Conservation (phyloP, 2,888 invertebrate genomes). For the Mellilla xanthometata region DNA sequence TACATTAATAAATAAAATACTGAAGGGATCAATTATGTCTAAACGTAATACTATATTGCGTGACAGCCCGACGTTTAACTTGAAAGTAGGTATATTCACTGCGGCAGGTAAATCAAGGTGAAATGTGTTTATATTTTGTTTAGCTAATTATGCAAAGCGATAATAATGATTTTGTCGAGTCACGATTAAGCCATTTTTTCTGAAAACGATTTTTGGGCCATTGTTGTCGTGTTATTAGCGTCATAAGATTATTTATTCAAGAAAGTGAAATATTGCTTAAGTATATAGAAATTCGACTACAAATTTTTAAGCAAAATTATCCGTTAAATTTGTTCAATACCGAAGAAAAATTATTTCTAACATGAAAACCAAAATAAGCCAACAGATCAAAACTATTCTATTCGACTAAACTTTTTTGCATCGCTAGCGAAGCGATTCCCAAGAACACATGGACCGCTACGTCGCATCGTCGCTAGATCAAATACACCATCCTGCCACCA, state of each 20-base stretch:
- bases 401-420: conserved; percentile 66
- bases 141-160: conserved; percentile 58
- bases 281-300: no score
- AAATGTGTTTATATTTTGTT: conserved; percentile 58
- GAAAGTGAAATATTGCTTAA: no score
- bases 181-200: conserved; percentile 53
- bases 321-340: no score
- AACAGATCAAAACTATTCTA: conserved; percentile 48
- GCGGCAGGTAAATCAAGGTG: conserved; percentile 41
- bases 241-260: conserved; percentile 25
- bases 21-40: conserved; percentile 51
- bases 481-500: conserved; percentile 79
- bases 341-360: no score
- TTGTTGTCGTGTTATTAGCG: conserved; percentile 29
- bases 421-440: conserved; percentile 75
- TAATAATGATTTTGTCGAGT: conserved; percentile 52
- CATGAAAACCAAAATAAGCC: background rate
- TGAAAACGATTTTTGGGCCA: conserved; percentile 32
- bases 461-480: conserved; percentile 67
- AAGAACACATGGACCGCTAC: conserved; percentile 80
- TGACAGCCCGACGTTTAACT: conserved; percentile 63
- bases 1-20: conserved; percentile 37
- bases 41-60: conserved; percentile 61
- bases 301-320: no score
- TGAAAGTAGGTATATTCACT: conserved; percentile 49